Evolutionary conservation across 2,113 vertebrate species (phyloP), one percentile per base, ranked within the genome.

Genomic region (Siniperca chuatsi): DNA sequence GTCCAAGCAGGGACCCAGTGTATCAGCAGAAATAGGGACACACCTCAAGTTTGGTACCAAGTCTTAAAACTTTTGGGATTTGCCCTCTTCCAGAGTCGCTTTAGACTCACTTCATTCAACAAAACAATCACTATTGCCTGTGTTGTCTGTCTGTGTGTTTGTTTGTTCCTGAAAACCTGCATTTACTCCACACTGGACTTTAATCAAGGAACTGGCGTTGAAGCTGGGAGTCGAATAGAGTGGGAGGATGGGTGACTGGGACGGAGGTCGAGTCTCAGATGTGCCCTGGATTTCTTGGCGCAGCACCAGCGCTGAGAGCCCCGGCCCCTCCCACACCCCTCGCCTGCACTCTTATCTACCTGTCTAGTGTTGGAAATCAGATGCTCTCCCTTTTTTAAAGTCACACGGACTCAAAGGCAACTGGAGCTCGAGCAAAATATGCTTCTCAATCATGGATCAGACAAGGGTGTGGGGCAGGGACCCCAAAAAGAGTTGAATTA

Each of bases 101-200:
- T 74, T 29, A 82, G 92, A 93, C 89, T 92, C 84, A 0, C 77
- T 57, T 94, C 89, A 89, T 91, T 92, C 90, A 92, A 90, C 89
- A 84, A 87, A 93, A 94, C 94, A 96, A 95, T 96, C 95, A 95
- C 95, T 95, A 93, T 93, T 94, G 94, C 94, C 95, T 95, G 92
- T 93, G 87, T 89, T 60, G 86, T 90, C 65, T 76, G 79, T 93
- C 75, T 79, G 65, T 90, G 66, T 55, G 74, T 79, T 80, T 57
- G 57, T 85, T 64, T 87, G 58, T 87, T 89, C 90, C 86, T 82
- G 82, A 88, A 90, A 87, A 85, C 79, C 86, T 93, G 92, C 93
- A 92, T 94, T 94, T 88, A 80, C 93, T 92, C 93, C 93, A 91
- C 92, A 92, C 92, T 94, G 92, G 93, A 94, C 91, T 90, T 88